Conservation (phyloP, 2,797 vertebrate species). For the Coreius guichenoti region DNA sequence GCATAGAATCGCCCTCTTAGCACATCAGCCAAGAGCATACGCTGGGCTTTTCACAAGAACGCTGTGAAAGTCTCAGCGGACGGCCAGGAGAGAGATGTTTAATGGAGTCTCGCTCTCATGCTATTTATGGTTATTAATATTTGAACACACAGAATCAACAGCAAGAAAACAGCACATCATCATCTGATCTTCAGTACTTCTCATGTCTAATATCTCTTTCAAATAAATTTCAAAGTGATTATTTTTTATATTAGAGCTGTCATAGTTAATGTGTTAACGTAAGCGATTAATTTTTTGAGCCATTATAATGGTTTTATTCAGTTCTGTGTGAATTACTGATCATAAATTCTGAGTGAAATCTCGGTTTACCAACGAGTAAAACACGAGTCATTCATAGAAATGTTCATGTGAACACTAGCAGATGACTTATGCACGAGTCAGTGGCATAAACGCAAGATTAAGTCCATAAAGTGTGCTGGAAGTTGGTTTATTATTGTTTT, state of each 20-base stretch:
- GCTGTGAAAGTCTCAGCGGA: neutral
- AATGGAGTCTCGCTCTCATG: neutral
- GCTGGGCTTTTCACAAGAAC: slow-evolving; percentile 28
- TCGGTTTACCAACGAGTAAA: neutral
- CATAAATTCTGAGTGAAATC: neutral
- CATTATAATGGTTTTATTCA: neutral
- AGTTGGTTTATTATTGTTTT: neutral
- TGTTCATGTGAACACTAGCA: neutral
- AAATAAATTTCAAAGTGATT: neutral
- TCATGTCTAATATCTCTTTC: neutral
- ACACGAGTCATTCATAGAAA: neutral
- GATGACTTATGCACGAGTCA: neutral
- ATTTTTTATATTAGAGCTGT: neutral
- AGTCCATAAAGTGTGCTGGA: neutral
- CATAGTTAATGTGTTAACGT: too few species aligned
- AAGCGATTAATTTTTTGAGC: neutral
- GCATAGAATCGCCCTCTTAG: neutral
- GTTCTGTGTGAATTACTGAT: neutral
- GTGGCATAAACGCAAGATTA: neutral
- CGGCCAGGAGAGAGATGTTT: neutral
- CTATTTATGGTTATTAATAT: slow-evolving; percentile 54
- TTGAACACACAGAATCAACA: slow-evolving; percentile 38
- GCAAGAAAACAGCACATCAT: slow-evolving; percentile 1
- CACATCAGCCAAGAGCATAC: slow-evolving; percentile 20
- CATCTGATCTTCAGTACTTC: slow-evolving; percentile 1